Conservation (phyloP, 2,888 invertebrate species). For the Aporophyla nigra region DNA sequence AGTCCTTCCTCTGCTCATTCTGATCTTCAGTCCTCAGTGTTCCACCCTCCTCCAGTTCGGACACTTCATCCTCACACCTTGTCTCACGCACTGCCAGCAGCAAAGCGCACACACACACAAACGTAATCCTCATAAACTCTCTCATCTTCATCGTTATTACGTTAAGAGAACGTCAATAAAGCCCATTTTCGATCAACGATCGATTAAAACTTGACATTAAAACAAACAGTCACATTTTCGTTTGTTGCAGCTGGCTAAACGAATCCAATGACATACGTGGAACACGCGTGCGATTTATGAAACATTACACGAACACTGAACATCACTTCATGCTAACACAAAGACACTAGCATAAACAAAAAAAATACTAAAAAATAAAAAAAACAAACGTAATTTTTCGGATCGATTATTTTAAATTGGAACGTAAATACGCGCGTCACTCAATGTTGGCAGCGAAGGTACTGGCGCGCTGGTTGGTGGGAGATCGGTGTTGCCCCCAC, state of each 20-base stretch:
- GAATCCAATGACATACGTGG: conserved; percentile 77
- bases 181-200: conserved; percentile 81
- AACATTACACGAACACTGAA: conserved; percentile 68
- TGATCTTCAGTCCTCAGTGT: conserved; percentile 69
- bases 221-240: conserved; percentile 89
- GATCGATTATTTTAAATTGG: conserved; percentile 68
- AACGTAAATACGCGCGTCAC: conserved; percentile 76
- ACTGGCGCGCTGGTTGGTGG: conserved; percentile 79
- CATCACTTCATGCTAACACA: conserved; percentile 66
- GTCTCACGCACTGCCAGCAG: conserved; percentile 79
- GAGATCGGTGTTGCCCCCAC: conserved; percentile 75
- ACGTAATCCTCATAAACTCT: conserved; percentile 83
- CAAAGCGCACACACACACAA: conserved; percentile 84
- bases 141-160: conserved; percentile 85
- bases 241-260: conserved; percentile 74
- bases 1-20: conserved; percentile 79
- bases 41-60: conserved; percentile 68
- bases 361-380: conserved; percentile 49
- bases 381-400: conserved; percentile 71
- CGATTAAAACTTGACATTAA: conserved; percentile 71
- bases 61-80: conserved; percentile 80
- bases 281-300: conserved; percentile 63
- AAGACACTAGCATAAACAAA: conserved; percentile 53
- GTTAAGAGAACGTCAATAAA: conserved; percentile 73
- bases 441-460: conserved; percentile 78